Conservation (phyloP, 1,140 invertebrate genomes). For the Calliopsis andreniformis region DNA sequence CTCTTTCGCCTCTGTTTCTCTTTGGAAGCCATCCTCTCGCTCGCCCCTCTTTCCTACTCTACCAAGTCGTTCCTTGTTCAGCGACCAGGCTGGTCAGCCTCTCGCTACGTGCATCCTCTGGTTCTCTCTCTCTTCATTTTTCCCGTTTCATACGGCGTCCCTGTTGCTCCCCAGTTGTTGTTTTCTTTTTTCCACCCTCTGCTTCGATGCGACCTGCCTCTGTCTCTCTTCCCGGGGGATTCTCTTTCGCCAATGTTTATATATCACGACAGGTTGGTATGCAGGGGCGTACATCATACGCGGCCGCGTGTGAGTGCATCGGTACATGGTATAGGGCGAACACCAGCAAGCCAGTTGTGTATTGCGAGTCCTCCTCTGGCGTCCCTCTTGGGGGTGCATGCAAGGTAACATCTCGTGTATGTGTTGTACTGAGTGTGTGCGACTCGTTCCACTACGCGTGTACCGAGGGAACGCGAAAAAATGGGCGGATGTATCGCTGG, state of each 20-base stretch:
- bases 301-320: conserved; percentile 7
- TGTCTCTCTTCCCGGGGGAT: conserved; percentile 14
- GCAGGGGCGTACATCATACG: conserved; percentile 52
- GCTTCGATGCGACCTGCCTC: not conserved
- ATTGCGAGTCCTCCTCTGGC: conserved; percentile 44
- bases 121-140: conserved; percentile 29
- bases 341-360: not conserved
- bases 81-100: conserved; percentile 4
- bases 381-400: conserved; percentile 20
- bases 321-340: conserved; percentile 11
- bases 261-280: conserved; percentile 58
- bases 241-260: conserved; percentile 61
- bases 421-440: conserved; percentile 7
- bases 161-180: not conserved
- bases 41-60: conserved; percentile 22
- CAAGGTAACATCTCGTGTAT: conserved; percentile 28
- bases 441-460: conserved; percentile 43
- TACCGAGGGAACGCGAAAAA: conserved; percentile 58
- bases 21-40: conserved; percentile 18
- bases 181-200: conserved; percentile 26
- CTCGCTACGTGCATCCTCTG: conserved; percentile 33
- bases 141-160: not conserved
- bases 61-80: conserved; percentile 38
- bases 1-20: conserved; percentile 37
- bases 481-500: conserved; percentile 64